A percentile compares a stretch with the other conserved stretches of the same genome.
Conservation (phyloP, 2,113 vertebrate genomes). For the Ginglymostoma cirratum region DNA sequence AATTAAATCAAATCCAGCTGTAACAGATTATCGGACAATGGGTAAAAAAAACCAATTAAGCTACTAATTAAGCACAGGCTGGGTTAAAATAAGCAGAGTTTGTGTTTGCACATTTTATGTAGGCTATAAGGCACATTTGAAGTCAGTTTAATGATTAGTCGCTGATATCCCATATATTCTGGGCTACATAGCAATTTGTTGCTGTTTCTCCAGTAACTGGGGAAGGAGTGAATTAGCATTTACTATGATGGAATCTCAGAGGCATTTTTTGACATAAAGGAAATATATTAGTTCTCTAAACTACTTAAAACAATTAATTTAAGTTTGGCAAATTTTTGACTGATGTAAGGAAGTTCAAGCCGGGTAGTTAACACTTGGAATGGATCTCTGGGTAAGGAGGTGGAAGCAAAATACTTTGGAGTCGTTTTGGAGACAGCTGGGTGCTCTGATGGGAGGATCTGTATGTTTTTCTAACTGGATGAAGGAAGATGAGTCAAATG, state of each 20-base stretch:
- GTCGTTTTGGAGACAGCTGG: background rate
- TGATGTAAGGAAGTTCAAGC: background rate
- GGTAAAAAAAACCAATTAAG: slow-evolving; percentile 28
- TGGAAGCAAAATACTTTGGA: background rate
- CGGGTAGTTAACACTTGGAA: background rate
- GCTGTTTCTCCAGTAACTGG: background rate
- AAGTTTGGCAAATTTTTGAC: background rate
- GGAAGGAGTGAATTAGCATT: background rate
- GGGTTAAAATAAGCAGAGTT: slow-evolving; percentile 21
- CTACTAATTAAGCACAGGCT: slow-evolving; percentile 18
- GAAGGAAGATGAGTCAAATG: background rate
- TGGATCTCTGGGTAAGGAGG: background rate
- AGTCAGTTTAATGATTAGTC: slow-evolving; percentile 3
- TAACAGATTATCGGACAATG: background rate
- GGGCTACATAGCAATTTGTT: background rate
- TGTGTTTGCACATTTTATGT: slow-evolving; percentile 6
- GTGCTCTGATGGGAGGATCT: background rate
- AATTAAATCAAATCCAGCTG: background rate
- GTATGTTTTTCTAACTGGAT: background rate
- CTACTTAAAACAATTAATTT: slow-evolving; percentile 29
- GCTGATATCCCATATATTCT: background rate
- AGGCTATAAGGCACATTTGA: slow-evolving; percentile 17
- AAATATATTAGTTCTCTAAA: slow-evolving; percentile 9
- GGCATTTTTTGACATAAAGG: background rate
- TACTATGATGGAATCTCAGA: slow-evolving; percentile 18